Conservation (phyloP, 2,888 invertebrate species). For the Hypomecis atomaria region DNA sequence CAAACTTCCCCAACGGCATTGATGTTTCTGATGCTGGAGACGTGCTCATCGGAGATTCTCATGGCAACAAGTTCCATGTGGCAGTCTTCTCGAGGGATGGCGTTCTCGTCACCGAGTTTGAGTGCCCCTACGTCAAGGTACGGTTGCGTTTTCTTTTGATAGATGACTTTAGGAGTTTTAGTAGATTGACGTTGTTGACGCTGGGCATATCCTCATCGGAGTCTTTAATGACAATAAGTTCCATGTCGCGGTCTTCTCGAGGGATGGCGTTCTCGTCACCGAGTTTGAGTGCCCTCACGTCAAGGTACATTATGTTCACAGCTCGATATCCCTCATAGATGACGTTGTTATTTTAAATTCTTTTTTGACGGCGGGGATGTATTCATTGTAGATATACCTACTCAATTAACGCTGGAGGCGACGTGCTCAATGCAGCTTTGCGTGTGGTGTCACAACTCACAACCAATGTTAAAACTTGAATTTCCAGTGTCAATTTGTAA, state of each 20-base stretch:
- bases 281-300: conserved; percentile 5
- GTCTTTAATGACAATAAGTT: neutral
- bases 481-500: too few relatives aligned
- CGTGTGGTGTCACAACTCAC: too few relatives aligned
- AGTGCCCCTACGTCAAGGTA: conserved; percentile 99
- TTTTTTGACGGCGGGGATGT: too few relatives aligned
- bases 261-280: conserved; percentile 4
- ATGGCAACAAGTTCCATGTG: conserved; percentile 98
- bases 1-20: conserved; percentile 98
- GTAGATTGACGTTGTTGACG: too few relatives aligned
- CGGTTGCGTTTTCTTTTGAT: too few relatives aligned
- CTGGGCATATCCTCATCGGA: neutral
- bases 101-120: conserved; percentile 94
- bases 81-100: conserved; percentile 97
- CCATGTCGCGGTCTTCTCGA: conserved; percentile 8
- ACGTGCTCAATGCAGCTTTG: too few relatives aligned
- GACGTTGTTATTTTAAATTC: neutral
- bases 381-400: too few relatives aligned
- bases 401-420: too few relatives aligned
- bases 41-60: conserved; percentile 98
- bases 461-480: too few relatives aligned
- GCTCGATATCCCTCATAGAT: neutral
- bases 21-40: conserved; percentile 99
- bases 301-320: neutral
- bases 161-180: too few relatives aligned